A percentile compares a stretch with the other conserved stretches of the same genome.
phyloP scores from a whole-genome alignment of 2,113 vertebrate species.

The Brevimyrus niger region DNA sequence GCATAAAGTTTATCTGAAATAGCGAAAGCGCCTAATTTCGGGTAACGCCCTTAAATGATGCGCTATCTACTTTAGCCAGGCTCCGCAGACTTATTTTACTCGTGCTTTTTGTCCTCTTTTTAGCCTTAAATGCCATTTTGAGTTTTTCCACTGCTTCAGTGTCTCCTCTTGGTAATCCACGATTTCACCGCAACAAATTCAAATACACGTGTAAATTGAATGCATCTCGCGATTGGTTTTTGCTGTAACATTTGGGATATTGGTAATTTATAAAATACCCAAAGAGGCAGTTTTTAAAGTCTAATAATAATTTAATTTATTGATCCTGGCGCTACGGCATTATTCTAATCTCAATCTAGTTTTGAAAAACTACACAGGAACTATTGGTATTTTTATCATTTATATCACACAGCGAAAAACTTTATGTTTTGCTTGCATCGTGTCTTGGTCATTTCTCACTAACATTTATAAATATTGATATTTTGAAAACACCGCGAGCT shows the following conservation, averaged over 20 bases:
- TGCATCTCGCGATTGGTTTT: background rate
- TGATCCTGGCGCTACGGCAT: background rate
- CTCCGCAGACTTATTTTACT: constrained; percentile 38
- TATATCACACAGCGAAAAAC: background rate
- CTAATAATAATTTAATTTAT: background rate
- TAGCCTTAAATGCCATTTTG: constrained; percentile 39
- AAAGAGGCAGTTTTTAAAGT: background rate
- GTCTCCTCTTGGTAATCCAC: background rate
- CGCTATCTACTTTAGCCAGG: constrained; percentile 63
- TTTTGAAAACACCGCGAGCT: background rate
- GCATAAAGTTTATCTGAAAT: constrained; percentile 55
- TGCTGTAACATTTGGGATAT: background rate
- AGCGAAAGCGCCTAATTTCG: constrained; percentile 54
- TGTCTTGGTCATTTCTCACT: background rate
- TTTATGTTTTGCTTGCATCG: background rate
- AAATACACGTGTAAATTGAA: background rate
- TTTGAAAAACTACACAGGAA: background rate
- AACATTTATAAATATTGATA: background rate
- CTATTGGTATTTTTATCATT: background rate
- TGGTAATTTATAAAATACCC: background rate
- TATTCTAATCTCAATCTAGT: background rate
- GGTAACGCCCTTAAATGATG: constrained; percentile 57
- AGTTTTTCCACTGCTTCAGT: constrained; percentile 30
- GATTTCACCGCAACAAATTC: background rate
- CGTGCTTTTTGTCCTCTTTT: constrained; percentile 32